Conservation (phyloP, 2,113 vertebrate genomes). For the Dasyurus viverrinus region DNA sequence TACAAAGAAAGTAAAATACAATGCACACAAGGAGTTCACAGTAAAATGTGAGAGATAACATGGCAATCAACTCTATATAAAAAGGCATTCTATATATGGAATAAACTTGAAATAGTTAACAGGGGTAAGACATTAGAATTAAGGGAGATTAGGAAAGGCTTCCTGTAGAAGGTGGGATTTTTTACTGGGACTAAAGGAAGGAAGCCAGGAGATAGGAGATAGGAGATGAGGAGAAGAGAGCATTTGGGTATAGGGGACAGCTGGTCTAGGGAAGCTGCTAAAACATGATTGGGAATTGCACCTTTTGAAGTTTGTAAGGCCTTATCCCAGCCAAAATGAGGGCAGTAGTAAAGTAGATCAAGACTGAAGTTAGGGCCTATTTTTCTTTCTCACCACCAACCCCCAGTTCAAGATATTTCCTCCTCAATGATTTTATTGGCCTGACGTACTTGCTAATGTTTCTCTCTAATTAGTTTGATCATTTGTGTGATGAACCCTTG, state of each 20-base stretch:
- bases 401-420: background rate
- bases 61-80: background rate
- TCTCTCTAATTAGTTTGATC: background rate
- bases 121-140: background rate
- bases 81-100: background rate
- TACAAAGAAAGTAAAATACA: background rate
- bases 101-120: background rate
- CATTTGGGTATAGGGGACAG: background rate
- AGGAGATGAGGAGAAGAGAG: background rate
- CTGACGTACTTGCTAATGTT: background rate
- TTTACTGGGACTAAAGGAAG: background rate
- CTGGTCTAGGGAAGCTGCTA: background rate
- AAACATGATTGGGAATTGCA: background rate
- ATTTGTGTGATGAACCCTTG: background rate
- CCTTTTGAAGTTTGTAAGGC: background rate
- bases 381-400: background rate
- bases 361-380: background rate
- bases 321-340: background rate
- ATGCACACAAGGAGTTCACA: background rate
- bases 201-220: background rate
- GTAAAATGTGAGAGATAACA: background rate
- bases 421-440: background rate
- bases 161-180: background rate
- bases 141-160: conserved; percentile 1
- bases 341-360: background rate